Evolutionary conservation across 2,797 vertebrate genomes (phyloP).

Genomic region (Distichodus sexfasciatus): DNA sequence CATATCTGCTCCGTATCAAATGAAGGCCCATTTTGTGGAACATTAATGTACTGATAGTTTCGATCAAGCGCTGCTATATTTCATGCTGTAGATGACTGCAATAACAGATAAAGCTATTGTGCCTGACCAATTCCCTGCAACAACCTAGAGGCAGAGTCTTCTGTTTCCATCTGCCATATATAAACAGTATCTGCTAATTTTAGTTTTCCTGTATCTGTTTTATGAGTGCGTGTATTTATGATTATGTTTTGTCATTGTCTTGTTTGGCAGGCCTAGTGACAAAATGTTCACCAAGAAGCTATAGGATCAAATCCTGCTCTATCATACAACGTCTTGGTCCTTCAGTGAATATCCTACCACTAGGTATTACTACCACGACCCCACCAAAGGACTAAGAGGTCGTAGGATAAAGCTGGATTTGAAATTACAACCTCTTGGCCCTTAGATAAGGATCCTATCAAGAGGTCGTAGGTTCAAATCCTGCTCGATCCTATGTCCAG

Average conservation of each 20-base stretch:
- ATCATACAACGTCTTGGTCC: too few species aligned
- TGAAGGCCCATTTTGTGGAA: background rate
- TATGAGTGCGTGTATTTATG: background rate
- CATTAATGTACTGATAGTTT: background rate
- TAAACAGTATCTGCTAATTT: slow-evolving; percentile 18
- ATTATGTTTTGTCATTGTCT: background rate
- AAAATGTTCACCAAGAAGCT: too few species aligned
- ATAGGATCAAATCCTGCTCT: too few species aligned
- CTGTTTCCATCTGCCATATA: background rate
- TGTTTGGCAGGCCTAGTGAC: too few species aligned
- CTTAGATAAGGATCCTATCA: too few species aligned
- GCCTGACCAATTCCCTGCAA: background rate
- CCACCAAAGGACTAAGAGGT: too few species aligned
- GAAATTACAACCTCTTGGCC: too few species aligned
- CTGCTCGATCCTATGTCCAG: too few species aligned
- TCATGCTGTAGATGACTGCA: background rate
- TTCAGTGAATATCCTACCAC: too few species aligned
- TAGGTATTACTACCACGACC: too few species aligned
- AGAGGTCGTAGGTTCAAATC: too few species aligned
- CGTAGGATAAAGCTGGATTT: too few species aligned
- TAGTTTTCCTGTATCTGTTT: background rate
- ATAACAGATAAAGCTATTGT: background rate
- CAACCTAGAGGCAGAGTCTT: background rate
- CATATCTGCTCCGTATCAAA: background rate
- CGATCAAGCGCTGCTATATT: background rate